phyloP scores from a whole-genome alignment of 2,888 invertebrate species.

The Acanthoscelides obtectus region DNA sequence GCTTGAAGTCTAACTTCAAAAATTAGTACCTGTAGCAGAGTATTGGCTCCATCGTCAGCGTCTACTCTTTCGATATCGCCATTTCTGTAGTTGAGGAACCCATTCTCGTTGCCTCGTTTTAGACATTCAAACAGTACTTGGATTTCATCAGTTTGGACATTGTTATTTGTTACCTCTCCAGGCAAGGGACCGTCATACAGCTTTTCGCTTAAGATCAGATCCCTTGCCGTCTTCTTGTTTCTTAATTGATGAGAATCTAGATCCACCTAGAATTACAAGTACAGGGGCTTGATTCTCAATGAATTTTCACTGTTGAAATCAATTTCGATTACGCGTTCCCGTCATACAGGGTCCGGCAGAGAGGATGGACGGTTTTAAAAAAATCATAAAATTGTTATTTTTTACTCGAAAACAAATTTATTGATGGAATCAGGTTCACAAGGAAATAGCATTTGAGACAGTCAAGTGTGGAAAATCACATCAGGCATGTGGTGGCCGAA shows the following conservation, averaged over 20 bases:
- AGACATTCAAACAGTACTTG: conserved; percentile 19
- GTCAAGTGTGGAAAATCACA: too few species aligned
- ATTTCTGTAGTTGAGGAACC: conserved; percentile 30
- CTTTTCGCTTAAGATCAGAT: conserved; percentile 48
- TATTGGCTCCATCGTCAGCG: conserved; percentile 37
- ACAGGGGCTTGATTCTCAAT: too few species aligned
- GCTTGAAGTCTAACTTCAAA: too few species aligned
- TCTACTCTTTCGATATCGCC: conserved; percentile 35
- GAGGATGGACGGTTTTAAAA: too few species aligned
- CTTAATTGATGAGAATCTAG: conserved; percentile 53
- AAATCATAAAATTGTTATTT: too few species aligned
- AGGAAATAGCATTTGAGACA: too few species aligned
- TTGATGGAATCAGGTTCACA: too few species aligned
- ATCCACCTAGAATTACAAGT: conserved; percentile 46
- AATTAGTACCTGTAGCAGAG: conserved; percentile 32
- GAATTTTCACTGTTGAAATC: too few species aligned
- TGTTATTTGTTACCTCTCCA: conserved; percentile 7
- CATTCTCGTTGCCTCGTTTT: conserved; percentile 29
- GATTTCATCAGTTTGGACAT: conserved; percentile 15
- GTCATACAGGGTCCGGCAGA: too few species aligned
- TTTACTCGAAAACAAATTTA: too few species aligned
- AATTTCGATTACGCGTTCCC: too few species aligned
- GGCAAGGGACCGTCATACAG: conserved; percentile 32
- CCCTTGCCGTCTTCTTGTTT: conserved; percentile 53
- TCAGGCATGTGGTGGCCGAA: too few species aligned